These are phyloP conservation scores for Furcula furcula DNA, from an alignment of 2,888 invertebrate genomes.

Conservation along the genomic window DNA sequence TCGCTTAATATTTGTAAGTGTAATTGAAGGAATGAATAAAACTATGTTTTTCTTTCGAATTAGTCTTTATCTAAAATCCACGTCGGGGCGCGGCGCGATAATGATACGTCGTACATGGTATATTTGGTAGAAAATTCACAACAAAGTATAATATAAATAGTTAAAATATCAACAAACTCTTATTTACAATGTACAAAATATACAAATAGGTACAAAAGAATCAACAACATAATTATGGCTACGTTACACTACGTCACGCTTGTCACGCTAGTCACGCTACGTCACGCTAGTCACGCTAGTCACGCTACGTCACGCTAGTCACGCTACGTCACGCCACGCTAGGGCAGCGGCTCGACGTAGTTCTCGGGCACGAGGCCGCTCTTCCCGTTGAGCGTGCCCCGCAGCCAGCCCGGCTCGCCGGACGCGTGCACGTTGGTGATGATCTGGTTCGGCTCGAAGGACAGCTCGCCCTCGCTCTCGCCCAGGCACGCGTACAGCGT, in stretches of 20 bases:
- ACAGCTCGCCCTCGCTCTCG: conserved; percentile 97
- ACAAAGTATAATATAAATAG: conserved; percentile 77
- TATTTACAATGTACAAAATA: conserved; percentile 78
- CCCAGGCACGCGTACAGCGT: conserved; percentile 98
- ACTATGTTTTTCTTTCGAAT: conserved; percentile 24
- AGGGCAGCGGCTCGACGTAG: conserved; percentile 83
- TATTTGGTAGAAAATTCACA: conserved; percentile 80
- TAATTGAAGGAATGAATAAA: conserved; percentile 24
- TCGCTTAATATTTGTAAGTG: background rate
- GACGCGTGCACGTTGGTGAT: conserved; percentile 97
- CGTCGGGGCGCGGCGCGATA: conserved; percentile 30
- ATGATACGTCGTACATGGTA: conserved; percentile 47
- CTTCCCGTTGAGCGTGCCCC: conserved; percentile 95
- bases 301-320: conserved; percentile 1
- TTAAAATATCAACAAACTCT: conserved; percentile 76
- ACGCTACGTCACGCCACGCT: background rate
- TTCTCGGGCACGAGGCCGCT: conserved; percentile 97
- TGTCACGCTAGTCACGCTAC: conserved; percentile 25
- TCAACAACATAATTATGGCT: conserved; percentile 62
- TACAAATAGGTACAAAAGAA: conserved; percentile 68
- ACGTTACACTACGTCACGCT: conserved; percentile 49
- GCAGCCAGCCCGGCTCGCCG: conserved; percentile 98
- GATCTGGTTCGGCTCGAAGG: conserved; percentile 99
- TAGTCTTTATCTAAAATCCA: conserved; percentile 33
- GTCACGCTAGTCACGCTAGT: conserved; percentile 35